These are phyloP conservation scores for Rhynchonema sp. DNA, from an alignment of 2,888 invertebrate genomes.

Conservation along the genomic window DNA sequence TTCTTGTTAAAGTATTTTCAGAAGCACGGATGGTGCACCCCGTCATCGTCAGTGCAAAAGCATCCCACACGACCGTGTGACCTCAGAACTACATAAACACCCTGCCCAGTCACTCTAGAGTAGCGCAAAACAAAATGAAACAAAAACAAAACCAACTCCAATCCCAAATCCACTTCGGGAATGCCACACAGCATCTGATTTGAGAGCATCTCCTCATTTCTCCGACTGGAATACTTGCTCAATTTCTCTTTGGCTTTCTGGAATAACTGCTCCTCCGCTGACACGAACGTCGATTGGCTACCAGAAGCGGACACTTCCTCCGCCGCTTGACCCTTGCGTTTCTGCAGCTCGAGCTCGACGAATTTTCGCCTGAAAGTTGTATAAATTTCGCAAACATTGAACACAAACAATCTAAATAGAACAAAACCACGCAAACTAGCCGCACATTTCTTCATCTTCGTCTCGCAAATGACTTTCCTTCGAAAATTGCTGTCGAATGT, in stretches of 20 bases:
- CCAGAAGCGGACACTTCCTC: neutral
- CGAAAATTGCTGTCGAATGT: slow-evolving; percentile 84
- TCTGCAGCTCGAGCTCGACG: slow-evolving; percentile 67
- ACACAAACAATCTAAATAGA: neutral
- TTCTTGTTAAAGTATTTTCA: too few relatives aligned
- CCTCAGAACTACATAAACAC: too few relatives aligned
- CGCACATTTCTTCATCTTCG: slow-evolving; percentile 92
- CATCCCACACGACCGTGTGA: too few relatives aligned
- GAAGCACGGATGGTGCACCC: too few relatives aligned
- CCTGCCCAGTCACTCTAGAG: too few relatives aligned
- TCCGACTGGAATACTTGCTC: slow-evolving; percentile 53
- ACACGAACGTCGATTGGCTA: slow-evolving; percentile 12
- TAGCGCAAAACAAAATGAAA: too few relatives aligned
- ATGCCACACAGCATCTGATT: slow-evolving; percentile 99
- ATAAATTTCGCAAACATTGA: neutral
- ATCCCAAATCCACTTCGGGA: slow-evolving; percentile 96
- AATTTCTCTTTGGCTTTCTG: slow-evolving; percentile 71
- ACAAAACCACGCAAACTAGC: slow-evolving; percentile 16
- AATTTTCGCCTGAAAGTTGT: slow-evolving; percentile 44
- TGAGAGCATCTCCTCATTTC: slow-evolving; percentile 94
- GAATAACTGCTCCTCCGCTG: slow-evolving; percentile 29
- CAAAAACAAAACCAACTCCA: too few relatives aligned
- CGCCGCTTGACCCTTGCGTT: slow-evolving; percentile 50
- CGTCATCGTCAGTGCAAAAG: too few relatives aligned
- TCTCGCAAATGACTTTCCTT: slow-evolving; percentile 92